Conservation (phyloP, 2,113 vertebrate genomes). For the Orthonyx spaldingii region DNA sequence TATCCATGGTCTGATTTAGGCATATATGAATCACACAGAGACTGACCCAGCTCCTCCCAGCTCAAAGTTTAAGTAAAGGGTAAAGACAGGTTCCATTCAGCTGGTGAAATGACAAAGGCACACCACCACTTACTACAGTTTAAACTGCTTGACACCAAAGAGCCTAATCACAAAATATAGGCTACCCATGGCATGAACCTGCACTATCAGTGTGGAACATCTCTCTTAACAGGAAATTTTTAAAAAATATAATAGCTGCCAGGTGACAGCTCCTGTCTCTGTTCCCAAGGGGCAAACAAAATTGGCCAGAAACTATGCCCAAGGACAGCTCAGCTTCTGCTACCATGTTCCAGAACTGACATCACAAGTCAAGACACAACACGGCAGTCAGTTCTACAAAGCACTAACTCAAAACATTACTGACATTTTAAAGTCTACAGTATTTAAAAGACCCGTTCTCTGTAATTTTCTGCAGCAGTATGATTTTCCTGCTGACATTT, state of each 20-base stretch:
- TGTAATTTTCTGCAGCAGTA: not conserved
- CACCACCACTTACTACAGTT: not conserved
- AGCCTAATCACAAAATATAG: not conserved
- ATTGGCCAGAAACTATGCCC: not conserved
- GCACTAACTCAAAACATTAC: not conserved
- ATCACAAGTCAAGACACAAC: not conserved
- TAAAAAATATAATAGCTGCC: rapidly evolving
- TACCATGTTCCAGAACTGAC: not conserved
- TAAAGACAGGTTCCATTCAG: not conserved
- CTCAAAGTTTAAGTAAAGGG: not conserved
- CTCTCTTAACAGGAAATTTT: not conserved
- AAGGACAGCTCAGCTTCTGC: not conserved
- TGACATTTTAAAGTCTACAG: not conserved
- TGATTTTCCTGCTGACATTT: not conserved
- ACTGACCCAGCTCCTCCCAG: not conserved
- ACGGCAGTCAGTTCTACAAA: not conserved
- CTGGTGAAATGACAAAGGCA: not conserved
- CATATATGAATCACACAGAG: not conserved
- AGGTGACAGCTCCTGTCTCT: not conserved
- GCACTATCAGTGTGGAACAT: not conserved
- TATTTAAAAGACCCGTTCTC: not conserved
- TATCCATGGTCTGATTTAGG: not conserved
- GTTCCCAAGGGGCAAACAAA: not conserved
- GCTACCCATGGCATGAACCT: not conserved
- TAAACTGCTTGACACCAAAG: not conserved